These are phyloP conservation scores for Rhea americana DNA, from an alignment of 2,113 vertebrate genomes.

Conservation along the genomic window DNA sequence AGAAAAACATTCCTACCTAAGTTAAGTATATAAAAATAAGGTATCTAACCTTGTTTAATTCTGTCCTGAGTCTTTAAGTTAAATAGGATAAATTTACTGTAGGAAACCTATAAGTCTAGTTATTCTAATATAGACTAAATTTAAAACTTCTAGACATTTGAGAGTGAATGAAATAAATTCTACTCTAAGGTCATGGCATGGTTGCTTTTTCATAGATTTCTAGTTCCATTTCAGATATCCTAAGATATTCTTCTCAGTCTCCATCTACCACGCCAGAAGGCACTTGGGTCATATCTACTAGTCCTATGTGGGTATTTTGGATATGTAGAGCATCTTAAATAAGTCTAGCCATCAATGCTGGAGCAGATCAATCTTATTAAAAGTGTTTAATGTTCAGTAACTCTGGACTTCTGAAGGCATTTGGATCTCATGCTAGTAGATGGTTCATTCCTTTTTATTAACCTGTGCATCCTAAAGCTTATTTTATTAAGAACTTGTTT, in stretches of 20 bases:
- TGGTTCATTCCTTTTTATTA: background rate
- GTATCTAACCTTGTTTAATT: background rate
- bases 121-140: background rate
- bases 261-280: background rate
- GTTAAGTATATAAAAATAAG: background rate
- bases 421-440: background rate
- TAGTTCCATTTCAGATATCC: background rate
- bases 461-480: background rate
- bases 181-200: background rate
- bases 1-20: background rate
- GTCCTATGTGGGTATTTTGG: background rate
- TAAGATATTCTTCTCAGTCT: background rate
- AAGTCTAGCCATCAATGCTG: background rate
- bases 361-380: background rate
- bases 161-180: background rate
- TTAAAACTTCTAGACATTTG: background rate
- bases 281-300: background rate
- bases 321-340: background rate
- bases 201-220: background rate
- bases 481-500: background rate
- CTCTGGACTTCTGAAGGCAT: background rate
- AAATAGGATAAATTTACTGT: background rate
- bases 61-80: background rate
- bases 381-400: background rate
- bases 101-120: background rate